Base-by-base conservation (phyloP, 2,888 invertebrate genomes). In the Blera fallax region DNA sequence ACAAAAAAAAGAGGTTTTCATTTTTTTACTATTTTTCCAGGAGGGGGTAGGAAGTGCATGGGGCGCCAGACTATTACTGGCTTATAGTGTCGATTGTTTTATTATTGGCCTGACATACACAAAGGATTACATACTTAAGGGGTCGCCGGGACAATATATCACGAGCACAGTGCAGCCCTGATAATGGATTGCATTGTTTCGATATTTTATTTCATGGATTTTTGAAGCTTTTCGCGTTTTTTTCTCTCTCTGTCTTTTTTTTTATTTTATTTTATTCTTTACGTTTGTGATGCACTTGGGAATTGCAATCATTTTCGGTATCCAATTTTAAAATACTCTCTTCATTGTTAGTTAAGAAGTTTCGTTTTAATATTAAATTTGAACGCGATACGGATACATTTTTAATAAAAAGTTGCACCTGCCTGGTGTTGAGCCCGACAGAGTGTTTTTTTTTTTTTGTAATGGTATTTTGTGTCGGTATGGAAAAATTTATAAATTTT, bases 131-230 rank as follows among this genome's bases (percentile, higher is more conserved):
- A 80, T 65, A 76, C 74, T 80, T 74, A 70, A 64, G 73, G 56
- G 56, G 70, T 56, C 64, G 16, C n/a, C 40, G 6, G 79, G 54
- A 40, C 45, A 45, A 62, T 76, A 74, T 73, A 80, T 84, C 84
- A 80, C 56, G 58, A 29, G 5, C 29, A 65, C 50, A 24, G 69
- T 48, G 64, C 64, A 56, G 67, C 32, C 40, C 40, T 74, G 84
- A 80, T 77, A 84, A 84, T 84, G 84, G 84, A 80, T 80, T 84
- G 80, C 54, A 80, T 80, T 84, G 84, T 80, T 80, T 80, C 56
- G 74, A 70, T 80, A 76, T 80, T 79, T 80, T 84, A 80, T 80
- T 74, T 32, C 69, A 32, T 65, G 50, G 45, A 65, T 58, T 80
- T 84, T 79, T 32, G 14, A 60, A 70, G 34, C 7, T 43, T 52